A percentile compares a stretch with the other conserved stretches of the same genome.
These are phyloP conservation scores for Leucoma salicis DNA, from an alignment of 2,888 invertebrate genomes.

Conservation along the genomic window DNA sequence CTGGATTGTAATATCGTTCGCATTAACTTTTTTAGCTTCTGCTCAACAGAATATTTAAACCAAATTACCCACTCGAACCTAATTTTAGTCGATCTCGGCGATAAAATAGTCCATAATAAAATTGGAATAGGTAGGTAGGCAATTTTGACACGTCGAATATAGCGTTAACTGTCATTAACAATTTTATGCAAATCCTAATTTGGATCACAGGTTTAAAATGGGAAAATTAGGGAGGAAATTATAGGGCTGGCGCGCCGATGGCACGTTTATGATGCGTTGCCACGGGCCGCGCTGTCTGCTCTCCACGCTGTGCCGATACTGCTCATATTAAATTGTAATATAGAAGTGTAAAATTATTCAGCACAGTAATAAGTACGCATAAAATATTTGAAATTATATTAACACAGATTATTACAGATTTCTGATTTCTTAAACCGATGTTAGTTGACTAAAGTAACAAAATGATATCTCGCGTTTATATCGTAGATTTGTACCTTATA, in stretches of 20 bases:
- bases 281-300: constrained; percentile 46
- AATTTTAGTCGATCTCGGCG: constrained; percentile 51
- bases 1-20: constrained; percentile 40
- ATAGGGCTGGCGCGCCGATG: constrained; percentile 66
- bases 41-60: constrained; percentile 45
- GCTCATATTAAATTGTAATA: constrained; percentile 32
- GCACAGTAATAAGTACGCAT: constrained; percentile 23
- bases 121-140: constrained; percentile 55
- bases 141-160: constrained; percentile 69
- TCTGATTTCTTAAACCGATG: too few species aligned
- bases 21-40: constrained; percentile 50
- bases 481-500: too few species aligned
- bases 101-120: constrained; percentile 53
- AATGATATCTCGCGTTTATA: too few species aligned
- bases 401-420: too few species aligned
- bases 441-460: too few species aligned
- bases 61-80: constrained; percentile 48
- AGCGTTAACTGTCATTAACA: constrained; percentile 71
- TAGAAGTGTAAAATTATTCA: constrained; percentile 37
- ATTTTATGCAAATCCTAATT: constrained; percentile 77
- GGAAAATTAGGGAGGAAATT: constrained; percentile 71
- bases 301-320: constrained; percentile 20
- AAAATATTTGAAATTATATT: too few species aligned
- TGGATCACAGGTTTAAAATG: constrained; percentile 68
- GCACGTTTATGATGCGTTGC: constrained; percentile 57